phyloP scores from a whole-genome alignment of 2,797 vertebrate species.

The Lemur catta region DNA sequence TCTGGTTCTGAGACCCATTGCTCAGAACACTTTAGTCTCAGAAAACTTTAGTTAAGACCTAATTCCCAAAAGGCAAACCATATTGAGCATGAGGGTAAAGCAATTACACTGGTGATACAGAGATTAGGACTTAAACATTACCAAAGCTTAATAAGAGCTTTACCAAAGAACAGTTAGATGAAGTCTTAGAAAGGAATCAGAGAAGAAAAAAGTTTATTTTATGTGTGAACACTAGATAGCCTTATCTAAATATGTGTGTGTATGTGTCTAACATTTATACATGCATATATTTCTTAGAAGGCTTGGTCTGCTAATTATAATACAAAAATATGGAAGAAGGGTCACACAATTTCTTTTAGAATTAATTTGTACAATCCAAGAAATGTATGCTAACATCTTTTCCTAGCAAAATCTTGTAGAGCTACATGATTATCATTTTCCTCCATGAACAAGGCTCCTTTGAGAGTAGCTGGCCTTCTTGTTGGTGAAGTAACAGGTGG shows the following conservation, averaged over 20 bases:
- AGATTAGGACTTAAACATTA: background rate
- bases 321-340: background rate
- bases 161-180: background rate
- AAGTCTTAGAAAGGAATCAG: slow-evolving; percentile 23
- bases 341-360: background rate
- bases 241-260: background rate
- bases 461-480: background rate
- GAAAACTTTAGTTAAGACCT: slow-evolving; percentile 24
- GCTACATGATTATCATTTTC: background rate
- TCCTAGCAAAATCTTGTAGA: background rate
- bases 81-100: background rate
- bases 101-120: slow-evolving; percentile 23
- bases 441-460: background rate
- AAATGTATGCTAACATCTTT: background rate
- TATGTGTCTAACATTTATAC: background rate
- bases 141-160: slow-evolving; percentile 16
- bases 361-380: background rate
- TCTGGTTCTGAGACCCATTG: background rate
- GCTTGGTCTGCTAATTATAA: slow-evolving; percentile 20
- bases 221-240: background rate
- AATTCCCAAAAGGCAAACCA: background rate
- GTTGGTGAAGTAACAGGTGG: background rate
- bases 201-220: slow-evolving; percentile 18
- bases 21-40: slow-evolving; percentile 38
- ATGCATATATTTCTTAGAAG: background rate